Conservation (phyloP, 2,797 vertebrate species). For the Lerista edwardsae region DNA sequence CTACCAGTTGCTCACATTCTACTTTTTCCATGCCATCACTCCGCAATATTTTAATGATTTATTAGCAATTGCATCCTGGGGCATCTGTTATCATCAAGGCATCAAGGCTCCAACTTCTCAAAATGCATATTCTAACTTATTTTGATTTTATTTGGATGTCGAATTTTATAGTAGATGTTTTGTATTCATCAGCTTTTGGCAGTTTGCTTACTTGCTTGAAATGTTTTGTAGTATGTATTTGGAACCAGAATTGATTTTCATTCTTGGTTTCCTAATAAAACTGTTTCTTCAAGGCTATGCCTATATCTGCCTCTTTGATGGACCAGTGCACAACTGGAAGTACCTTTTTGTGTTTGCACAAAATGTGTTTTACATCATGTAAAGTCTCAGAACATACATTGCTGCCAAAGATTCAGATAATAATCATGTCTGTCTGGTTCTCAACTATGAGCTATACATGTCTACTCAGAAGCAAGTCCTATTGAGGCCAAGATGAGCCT, state of each 20-base stretch:
- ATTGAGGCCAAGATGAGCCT: no score
- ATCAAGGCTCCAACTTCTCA: not conserved
- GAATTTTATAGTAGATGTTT: slow-evolving; percentile 43
- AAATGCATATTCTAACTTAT: not conserved
- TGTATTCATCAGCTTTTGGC: slow-evolving; percentile 30
- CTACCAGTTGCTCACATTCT: not conserved
- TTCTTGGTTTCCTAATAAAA: slow-evolving; percentile 61
- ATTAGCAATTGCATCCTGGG: not conserved
- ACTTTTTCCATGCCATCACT: not conserved
- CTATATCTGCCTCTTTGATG: not conserved
- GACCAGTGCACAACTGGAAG: not conserved
- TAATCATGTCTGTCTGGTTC: not conserved
- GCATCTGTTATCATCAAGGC: not conserved
- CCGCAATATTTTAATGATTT: slow-evolving; percentile 7
- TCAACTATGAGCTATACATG: not conserved
- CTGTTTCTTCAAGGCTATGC: slow-evolving; percentile 35
- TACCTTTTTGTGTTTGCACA: not conserved
- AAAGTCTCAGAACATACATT: not conserved
- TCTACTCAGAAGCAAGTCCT: no score
- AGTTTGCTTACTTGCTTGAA: slow-evolving; percentile 19
- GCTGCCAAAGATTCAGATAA: not conserved
- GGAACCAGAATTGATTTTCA: slow-evolving; percentile 18
- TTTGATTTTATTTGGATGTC: slow-evolving; percentile 10
- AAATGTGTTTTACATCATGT: no score
- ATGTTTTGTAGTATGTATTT: slow-evolving; percentile 23